A percentile compares a stretch with the other conserved stretches of the same genome.
Conservation (phyloP, 2,113 vertebrate species). For the Caloenas nicobarica region DNA sequence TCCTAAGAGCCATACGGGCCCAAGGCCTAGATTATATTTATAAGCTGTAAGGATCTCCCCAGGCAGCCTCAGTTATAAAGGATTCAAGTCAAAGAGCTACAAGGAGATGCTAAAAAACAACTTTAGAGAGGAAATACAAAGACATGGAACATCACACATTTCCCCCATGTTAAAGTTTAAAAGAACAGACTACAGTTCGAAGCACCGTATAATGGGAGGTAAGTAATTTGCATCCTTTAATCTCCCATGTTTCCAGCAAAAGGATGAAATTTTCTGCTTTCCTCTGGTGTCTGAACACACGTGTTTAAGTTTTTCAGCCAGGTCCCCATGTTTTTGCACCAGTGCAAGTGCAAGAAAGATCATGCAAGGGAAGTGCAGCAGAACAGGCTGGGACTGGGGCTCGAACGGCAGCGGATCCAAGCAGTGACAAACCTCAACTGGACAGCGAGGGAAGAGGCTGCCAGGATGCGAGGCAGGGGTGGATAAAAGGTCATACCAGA, state of each 20-base stretch:
- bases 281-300: neutral
- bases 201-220: neutral
- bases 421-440: neutral
- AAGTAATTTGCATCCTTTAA: neutral
- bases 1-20: neutral
- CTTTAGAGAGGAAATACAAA: neutral
- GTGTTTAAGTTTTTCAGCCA: neutral
- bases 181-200: neutral
- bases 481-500: neutral
- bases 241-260: neutral
- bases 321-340: neutral
- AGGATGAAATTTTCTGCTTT: neutral
- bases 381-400: neutral
- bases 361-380: neutral
- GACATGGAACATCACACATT: neutral
- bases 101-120: constrained; percentile 45
- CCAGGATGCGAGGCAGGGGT: neutral
- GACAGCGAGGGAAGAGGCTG: neutral
- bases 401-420: accelerated
- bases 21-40: constrained; percentile 31
- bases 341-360: neutral
- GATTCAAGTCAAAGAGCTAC: neutral
- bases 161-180: neutral
- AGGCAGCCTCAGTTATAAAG: constrained; percentile 21
- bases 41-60: constrained; percentile 38